phyloP scores from a whole-genome alignment of 2,113 vertebrate species.

The Gopherus evgoodei region DNA sequence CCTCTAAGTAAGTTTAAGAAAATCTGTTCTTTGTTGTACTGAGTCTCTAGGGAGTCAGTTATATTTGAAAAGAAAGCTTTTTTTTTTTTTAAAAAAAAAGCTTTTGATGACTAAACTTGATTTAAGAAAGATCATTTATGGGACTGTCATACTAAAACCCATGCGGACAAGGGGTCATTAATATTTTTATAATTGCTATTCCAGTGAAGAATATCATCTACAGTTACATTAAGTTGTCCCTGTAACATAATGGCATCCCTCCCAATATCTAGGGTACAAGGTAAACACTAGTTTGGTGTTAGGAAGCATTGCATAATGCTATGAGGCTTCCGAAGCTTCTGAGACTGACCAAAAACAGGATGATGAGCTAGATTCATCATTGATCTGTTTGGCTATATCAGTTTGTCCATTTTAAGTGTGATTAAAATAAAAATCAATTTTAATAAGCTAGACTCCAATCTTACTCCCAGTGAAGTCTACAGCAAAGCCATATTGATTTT shows the following conservation, averaged over 20 bases:
- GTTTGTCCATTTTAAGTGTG: background rate
- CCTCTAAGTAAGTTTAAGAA: background rate
- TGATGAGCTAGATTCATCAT: background rate
- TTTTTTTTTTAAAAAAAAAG: too few relatives aligned
- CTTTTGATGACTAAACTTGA: background rate
- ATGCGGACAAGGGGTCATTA: background rate
- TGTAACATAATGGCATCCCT: background rate
- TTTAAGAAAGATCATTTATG: background rate
- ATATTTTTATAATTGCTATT: background rate
- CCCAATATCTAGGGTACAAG: background rate
- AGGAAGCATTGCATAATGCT: background rate
- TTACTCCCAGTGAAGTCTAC: background rate
- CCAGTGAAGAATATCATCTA: background rate
- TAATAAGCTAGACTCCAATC: background rate
- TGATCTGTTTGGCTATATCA: background rate
- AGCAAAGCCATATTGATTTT: background rate
- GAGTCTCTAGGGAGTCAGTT: background rate
- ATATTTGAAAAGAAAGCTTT: background rate
- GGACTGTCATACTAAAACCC: background rate
- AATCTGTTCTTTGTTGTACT: background rate
- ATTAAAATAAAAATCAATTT: background rate
- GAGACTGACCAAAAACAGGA: background rate
- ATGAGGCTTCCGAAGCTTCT: background rate
- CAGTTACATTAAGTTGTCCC: background rate
- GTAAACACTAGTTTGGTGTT: background rate